Percentiles rank a stretch among this genome's conserved stretches.
These are phyloP conservation scores for Aptenodytes forsteri DNA, from an alignment of 2,113 vertebrate genomes.

Conservation along the genomic window DNA sequence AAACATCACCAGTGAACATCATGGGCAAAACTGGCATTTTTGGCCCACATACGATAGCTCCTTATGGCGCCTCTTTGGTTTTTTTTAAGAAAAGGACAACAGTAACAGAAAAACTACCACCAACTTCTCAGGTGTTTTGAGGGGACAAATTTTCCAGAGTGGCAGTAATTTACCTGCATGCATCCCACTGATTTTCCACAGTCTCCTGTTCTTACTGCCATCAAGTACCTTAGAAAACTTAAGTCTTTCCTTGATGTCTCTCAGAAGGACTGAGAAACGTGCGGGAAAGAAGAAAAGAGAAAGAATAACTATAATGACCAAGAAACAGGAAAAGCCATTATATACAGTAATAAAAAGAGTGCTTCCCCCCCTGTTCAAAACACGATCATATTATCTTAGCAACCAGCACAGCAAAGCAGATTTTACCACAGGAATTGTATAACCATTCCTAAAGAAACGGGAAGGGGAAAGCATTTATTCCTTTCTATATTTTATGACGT, in stretches of 20 bases:
- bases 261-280: neutral
- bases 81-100: neutral
- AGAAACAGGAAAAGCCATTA: slow-evolving; percentile 69
- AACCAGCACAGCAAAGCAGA: slow-evolving; percentile 44
- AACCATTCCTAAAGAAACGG: slow-evolving; percentile 52
- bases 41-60: neutral
- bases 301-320: neutral
- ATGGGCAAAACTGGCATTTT: neutral
- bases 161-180: neutral
- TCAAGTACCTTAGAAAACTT: neutral
- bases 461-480: slow-evolving; percentile 60
- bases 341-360: slow-evolving; percentile 49
- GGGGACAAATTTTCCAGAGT: neutral
- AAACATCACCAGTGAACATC: neutral
- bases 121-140: neutral
- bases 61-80: neutral
- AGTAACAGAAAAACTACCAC: neutral
- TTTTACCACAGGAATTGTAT: slow-evolving; percentile 53
- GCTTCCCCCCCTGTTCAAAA: slow-evolving; percentile 44
- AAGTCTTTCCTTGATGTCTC: neutral
- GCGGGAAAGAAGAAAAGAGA: neutral
- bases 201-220: neutral
- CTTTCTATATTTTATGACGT: slow-evolving; percentile 60
- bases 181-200: neutral
- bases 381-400: slow-evolving; percentile 53